phyloP scores from a whole-genome alignment of 2,888 invertebrate genomes.

The Iphiclides podalirius region DNA sequence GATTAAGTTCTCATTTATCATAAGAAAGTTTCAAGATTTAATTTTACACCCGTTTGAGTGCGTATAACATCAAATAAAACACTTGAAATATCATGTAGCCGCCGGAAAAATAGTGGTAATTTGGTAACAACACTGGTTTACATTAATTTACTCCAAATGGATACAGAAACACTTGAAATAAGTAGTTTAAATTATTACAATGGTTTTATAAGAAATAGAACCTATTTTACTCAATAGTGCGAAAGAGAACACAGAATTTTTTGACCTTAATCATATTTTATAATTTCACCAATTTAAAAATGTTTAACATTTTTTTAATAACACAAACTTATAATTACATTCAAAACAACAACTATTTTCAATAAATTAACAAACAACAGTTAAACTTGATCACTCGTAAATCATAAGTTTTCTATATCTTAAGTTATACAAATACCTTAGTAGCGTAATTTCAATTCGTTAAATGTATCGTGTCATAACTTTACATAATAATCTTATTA shows the following conservation, averaged over 20 bases:
- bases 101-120: too few species aligned
- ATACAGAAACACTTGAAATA: too few species aligned
- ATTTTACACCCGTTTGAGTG: neutral
- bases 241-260: too few species aligned
- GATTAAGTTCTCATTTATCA: conserved; percentile 15
- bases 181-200: too few species aligned
- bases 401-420: conserved; percentile 1
- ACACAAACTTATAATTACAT: neutral
- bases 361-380: conserved; percentile 23
- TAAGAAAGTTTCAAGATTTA: conserved; percentile 12
- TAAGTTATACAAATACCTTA: neutral
- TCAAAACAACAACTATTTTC: conserved; percentile 18
- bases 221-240: too few species aligned
- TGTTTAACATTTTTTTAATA: conserved; percentile 8
- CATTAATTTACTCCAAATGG: too few species aligned
- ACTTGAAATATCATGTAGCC: conserved; percentile 26
- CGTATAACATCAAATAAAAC: conserved; percentile 18
- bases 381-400: conserved; percentile 12
- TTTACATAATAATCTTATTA: conserved; percentile 1
- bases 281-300: conserved; percentile 7
- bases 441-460: neutral
- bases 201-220: too few species aligned
- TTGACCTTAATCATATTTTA: too few species aligned
- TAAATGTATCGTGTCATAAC: neutral
- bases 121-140: too few species aligned